These are phyloP conservation scores for Cheilosia soror DNA, from an alignment of 2,888 invertebrate genomes.

Conservation along the genomic window DNA sequence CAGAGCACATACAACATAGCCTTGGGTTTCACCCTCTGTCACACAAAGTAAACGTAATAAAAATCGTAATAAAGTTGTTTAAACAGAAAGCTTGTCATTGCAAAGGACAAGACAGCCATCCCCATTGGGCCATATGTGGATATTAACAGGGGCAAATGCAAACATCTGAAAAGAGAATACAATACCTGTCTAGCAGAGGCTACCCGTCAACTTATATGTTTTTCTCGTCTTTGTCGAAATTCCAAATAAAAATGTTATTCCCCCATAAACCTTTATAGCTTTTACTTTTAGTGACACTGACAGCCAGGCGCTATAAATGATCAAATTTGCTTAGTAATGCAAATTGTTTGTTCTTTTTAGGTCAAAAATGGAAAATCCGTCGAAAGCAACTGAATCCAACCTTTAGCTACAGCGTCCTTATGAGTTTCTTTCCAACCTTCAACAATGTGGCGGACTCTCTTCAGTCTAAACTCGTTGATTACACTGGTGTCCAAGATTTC, in stretches of 20 bases:
- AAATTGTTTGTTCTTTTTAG: conserved; percentile 70
- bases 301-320: conserved; percentile 5
- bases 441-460: conserved; percentile 81
- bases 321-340: conserved; percentile 2
- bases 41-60: neutral
- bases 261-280: conserved; percentile 27
- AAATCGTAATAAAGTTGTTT: neutral
- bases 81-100: no score
- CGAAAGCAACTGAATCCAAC: conserved; percentile 82
- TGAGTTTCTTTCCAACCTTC: conserved; percentile 80
- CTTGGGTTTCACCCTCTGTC: no score
- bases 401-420: conserved; percentile 80
- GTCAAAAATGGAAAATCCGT: conserved; percentile 81
- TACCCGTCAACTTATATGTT: no score
- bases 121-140: no score
- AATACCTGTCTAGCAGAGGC: neutral
- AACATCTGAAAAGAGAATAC: no score
- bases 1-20: no score
- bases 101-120: no score
- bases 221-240: no score
- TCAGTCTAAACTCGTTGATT: conserved; percentile 77
- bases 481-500: conserved; percentile 75
- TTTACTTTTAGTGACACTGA: neutral
- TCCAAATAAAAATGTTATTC: neutral
- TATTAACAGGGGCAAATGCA: no score